These are phyloP conservation scores for Parus major DNA, from an alignment of 2,113 vertebrate species.

Conservation along the genomic window DNA sequence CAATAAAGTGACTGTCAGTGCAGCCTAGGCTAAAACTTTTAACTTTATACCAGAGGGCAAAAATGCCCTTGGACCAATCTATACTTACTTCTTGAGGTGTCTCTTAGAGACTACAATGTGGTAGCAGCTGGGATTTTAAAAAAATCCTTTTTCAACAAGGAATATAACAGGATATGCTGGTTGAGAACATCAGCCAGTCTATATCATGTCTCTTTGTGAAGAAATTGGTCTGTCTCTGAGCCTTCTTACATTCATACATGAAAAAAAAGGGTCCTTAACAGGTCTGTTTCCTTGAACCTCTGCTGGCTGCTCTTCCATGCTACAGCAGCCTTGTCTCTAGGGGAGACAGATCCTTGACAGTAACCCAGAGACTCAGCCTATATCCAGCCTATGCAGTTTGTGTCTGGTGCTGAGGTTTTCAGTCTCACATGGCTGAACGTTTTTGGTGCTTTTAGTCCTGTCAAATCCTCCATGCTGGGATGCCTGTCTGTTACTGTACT, in stretches of 20 bases:
- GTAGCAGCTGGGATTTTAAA: background rate
- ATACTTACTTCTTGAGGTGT: background rate
- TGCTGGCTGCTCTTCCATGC: background rate
- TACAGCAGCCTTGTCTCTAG: fast-evolving
- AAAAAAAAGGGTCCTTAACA: background rate
- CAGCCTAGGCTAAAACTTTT: background rate
- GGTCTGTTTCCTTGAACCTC: background rate
- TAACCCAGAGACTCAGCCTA: background rate
- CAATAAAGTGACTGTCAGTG: background rate
- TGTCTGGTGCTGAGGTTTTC: background rate
- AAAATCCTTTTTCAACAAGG: background rate
- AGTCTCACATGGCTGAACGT: fast-evolving
- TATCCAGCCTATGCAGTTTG: background rate
- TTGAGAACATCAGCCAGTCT: background rate
- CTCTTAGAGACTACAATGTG: background rate
- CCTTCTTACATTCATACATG: background rate
- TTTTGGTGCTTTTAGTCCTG: background rate
- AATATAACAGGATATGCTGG: background rate
- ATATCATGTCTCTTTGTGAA: background rate
- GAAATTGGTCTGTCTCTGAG: background rate
- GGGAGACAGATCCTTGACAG: background rate
- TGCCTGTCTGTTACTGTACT: background rate
- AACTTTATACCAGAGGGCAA: background rate
- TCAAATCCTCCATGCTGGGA: background rate
- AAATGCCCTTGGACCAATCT: background rate